Base-by-base conservation (phyloP, 2,888 invertebrate genomes). In the Trachelus troglodyta region DNA sequence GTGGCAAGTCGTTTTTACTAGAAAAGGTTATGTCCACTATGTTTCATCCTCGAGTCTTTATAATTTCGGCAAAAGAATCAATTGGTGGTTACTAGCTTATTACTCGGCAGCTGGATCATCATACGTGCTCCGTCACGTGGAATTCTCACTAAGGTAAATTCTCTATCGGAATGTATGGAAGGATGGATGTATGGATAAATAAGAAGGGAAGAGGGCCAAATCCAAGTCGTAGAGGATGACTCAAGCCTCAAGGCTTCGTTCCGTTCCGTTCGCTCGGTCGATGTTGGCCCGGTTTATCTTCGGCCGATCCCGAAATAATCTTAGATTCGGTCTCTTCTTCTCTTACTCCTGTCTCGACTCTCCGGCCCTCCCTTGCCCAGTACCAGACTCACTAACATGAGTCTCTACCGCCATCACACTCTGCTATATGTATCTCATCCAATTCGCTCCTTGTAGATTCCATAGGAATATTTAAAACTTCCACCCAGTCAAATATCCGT, bases 221-320 rank as follows among this genome's bases (percentile, higher is more conserved):
- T 80, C 81, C 80, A 83, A 76, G 78, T 75, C 81, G 74, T 23
- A 34, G 37, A 79, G 80, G 85, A 86, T 87, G 87, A 88, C 82
- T 88, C 85, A 87, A 88, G 85, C 86, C 86, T 87, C 89, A 89
- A 89, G 89, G 89, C 89, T 88, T 80, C 84, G 85, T 85, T 85
- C 83, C 56, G 84, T 80, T 82, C 81, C 82, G 80, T 77, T 81
- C 79, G 82, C 34, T 83, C 85, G 85, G 80, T 80, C 85, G 83
- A 86, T 85, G 89, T 89, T 90, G 90, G 89, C 89, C 90, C 89
- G 89, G 89, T 89, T 90, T 89, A 89, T 89, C 88, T 87, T 84
- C 85, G 87, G 82, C 85, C 85, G 87, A 80, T 88, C 88, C 89
- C 85, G 88, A 90, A 90, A 89, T 90, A 89, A 89, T 89, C 87